These are phyloP conservation scores for Tuta absoluta DNA, from an alignment of 2,888 invertebrate genomes.

Conservation along the genomic window DNA sequence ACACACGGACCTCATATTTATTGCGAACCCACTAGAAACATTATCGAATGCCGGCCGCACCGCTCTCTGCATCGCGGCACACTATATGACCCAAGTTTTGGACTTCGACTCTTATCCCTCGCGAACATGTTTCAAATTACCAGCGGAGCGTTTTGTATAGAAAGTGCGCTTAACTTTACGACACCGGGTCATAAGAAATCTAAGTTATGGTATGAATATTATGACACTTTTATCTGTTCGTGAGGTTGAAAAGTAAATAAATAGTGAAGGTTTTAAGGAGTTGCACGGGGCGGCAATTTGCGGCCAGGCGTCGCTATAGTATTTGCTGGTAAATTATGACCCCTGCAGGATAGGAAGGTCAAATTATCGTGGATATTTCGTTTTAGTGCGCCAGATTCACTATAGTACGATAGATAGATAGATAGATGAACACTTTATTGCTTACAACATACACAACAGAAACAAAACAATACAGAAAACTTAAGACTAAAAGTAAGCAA, in stretches of 20 bases:
- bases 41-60: conserved; percentile 70
- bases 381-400: conserved; percentile 44
- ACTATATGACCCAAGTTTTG: conserved; percentile 50
- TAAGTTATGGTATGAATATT: conserved; percentile 79
- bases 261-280: conserved; percentile 56
- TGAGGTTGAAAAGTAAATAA: conserved; percentile 76
- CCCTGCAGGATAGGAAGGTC: conserved; percentile 54
- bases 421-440: too few species aligned
- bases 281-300: conserved; percentile 53
- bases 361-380: conserved; percentile 46
- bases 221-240: conserved; percentile 78
- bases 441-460: too few species aligned
- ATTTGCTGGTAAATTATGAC: conserved; percentile 50
- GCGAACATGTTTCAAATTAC: conserved; percentile 54
- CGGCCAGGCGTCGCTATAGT: conserved; percentile 44
- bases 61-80: conserved; percentile 62
- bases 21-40: conserved; percentile 78
- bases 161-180: conserved; percentile 72
- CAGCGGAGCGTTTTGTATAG: conserved; percentile 47
- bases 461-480: too few species aligned
- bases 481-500: too few species aligned
- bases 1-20: conserved; percentile 72
- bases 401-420: too few species aligned
- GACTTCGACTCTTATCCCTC: conserved; percentile 62
- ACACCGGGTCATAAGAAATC: conserved; percentile 74